A percentile compares a stretch with the other conserved stretches of the same genome.
Conservation (phyloP, 2,113 vertebrate genomes). For the Stigmatopora nigra region DNA sequence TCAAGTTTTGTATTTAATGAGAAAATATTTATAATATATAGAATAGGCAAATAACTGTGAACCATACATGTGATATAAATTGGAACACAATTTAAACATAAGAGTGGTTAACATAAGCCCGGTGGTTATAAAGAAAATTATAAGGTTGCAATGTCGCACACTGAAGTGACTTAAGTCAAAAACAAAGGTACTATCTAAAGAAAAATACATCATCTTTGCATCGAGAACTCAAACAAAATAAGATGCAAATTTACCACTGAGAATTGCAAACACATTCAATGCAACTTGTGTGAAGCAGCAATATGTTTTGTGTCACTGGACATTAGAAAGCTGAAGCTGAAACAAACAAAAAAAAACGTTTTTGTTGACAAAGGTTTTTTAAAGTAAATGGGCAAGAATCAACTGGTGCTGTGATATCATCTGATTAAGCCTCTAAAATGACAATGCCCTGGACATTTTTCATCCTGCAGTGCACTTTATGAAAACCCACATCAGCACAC, state of each 20-base stretch:
- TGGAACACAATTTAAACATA: slow-evolving; percentile 79
- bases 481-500: background rate
- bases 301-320: slow-evolving; percentile 12
- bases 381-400: slow-evolving; percentile 23
- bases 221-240: slow-evolving; percentile 50
- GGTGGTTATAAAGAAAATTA: slow-evolving; percentile 50
- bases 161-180: slow-evolving; percentile 11
- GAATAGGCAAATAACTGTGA: slow-evolving; percentile 76
- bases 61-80: slow-evolving; percentile 89
- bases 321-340: slow-evolving; percentile 1
- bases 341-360: background rate
- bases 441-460: slow-evolving; percentile 6
- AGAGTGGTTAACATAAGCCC: slow-evolving; percentile 84
- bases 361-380: slow-evolving; percentile 7
- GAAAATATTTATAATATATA: slow-evolving; percentile 88
- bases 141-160: slow-evolving; percentile 34
- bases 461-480: background rate
- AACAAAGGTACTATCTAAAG: slow-evolving; percentile 40
- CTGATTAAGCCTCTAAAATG: slow-evolving; percentile 32
- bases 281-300: background rate
- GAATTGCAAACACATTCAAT: background rate
- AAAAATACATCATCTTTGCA: slow-evolving; percentile 57
- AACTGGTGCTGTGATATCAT: background rate
- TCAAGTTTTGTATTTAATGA: slow-evolving; percentile 82
- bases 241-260: slow-evolving; percentile 19